These are phyloP conservation scores for Heliconius sara DNA, from an alignment of 2,888 invertebrate species.

Conservation along the genomic window DNA sequence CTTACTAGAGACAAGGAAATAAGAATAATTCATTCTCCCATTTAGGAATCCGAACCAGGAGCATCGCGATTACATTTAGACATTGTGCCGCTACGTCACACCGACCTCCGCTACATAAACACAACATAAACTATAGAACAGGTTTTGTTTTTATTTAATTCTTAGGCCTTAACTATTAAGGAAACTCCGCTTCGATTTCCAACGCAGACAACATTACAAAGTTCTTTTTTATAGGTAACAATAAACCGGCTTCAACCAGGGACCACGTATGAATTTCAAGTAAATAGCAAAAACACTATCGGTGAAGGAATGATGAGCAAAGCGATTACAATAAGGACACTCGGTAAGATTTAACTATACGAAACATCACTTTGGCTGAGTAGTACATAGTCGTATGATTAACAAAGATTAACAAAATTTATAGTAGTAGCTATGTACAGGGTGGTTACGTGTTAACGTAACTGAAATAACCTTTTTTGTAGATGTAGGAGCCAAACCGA, in stretches of 20 bases:
- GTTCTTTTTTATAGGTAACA: conserved; percentile 84
- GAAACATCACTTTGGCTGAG: background rate
- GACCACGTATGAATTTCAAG: conserved; percentile 97
- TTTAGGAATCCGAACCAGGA: background rate
- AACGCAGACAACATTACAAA: background rate
- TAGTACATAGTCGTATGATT: background rate
- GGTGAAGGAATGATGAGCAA: conserved; percentile 98
- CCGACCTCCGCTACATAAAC: background rate
- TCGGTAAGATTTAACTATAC: conserved; percentile 85
- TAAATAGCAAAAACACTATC: conserved; percentile 96
- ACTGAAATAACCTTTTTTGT: conserved; percentile 66
- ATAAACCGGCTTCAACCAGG: conserved; percentile 95
- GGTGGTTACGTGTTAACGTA: background rate
- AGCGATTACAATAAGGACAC: conserved; percentile 93
- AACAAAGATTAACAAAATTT: conserved; percentile 21
- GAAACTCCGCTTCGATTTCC: background rate
- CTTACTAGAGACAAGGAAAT: background rate
- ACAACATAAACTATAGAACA: background rate
- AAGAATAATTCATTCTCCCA: background rate
- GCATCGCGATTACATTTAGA: no score
- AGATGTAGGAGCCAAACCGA: conserved; percentile 84
- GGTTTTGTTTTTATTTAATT: background rate
- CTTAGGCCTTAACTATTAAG: background rate
- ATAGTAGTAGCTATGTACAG: conserved; percentile 3
- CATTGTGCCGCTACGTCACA: no score